Percentiles rank a stretch among this genome's conserved stretches.
Conservation (phyloP, 1,140 invertebrate genomes). For the Arion vulgaris region DNA sequence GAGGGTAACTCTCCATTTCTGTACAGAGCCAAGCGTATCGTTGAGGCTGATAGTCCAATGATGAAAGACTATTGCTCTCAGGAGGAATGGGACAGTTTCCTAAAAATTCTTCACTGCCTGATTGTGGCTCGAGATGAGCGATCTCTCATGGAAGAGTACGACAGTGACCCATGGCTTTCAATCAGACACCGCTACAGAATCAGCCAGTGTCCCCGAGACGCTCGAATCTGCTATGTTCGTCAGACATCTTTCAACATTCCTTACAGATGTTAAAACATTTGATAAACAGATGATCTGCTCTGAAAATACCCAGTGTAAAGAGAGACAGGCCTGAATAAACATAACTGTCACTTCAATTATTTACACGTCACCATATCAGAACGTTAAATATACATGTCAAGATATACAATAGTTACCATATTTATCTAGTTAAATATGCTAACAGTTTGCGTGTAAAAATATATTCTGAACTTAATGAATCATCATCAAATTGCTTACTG, state of each 20-base stretch:
- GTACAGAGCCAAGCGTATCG: slow-evolving; percentile 43
- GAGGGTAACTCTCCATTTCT: slow-evolving; percentile 45
- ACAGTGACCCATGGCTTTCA: slow-evolving; percentile 55
- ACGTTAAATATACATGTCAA: no score
- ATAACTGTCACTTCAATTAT: no score
- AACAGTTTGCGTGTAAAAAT: no score
- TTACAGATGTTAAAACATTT: slow-evolving; percentile 40
- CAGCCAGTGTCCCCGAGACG: slow-evolving; percentile 38
- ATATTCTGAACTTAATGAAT: no score
- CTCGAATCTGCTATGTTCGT: slow-evolving; percentile 37
- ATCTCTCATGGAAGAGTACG: slow-evolving; percentile 53
- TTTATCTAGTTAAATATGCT: no score
- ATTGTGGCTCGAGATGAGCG: slow-evolving; percentile 46
- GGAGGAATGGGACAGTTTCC: slow-evolving; percentile 45
- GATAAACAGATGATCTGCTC: no score
- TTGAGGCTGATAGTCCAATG: slow-evolving; percentile 43
- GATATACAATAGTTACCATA: no score
- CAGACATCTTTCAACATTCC: slow-evolving; percentile 44
- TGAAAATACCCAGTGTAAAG: no score
- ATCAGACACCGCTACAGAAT: slow-evolving; percentile 45
- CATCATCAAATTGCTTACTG: no score
- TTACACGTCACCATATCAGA: no score
- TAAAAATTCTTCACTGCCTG: slow-evolving; percentile 27
- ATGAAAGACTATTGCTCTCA: slow-evolving; percentile 44
- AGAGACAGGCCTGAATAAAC: no score